These are phyloP conservation scores for Drosophila crucigera DNA, from an alignment of 2,888 invertebrate species.

Conservation along the genomic window DNA sequence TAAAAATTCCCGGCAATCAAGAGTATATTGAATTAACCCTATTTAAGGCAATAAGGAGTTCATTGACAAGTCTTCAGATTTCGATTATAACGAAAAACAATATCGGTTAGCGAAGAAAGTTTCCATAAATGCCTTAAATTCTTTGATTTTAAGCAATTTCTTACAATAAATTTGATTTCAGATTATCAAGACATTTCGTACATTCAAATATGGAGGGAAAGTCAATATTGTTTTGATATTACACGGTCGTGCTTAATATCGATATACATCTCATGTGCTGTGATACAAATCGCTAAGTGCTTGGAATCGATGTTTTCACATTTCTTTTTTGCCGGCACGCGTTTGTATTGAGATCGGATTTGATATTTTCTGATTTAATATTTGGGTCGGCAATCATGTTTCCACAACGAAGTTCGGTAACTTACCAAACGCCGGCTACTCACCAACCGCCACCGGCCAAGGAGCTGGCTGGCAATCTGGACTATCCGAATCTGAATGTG, in stretches of 20 bases:
- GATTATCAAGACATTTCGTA: background rate
- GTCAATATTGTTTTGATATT: background rate
- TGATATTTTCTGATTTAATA: background rate
- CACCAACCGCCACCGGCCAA: conserved; percentile 81
- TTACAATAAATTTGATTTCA: background rate
- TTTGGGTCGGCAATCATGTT: conserved; percentile 64
- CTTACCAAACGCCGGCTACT: conserved; percentile 74
- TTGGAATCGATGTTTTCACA: background rate
- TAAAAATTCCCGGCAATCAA: background rate
- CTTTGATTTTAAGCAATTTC: background rate
- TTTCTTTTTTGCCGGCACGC: conserved; percentile 27
- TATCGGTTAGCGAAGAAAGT: background rate
- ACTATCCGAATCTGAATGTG: conserved; percentile 85
- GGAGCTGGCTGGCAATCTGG: conserved; percentile 73
- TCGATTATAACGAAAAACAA: background rate
- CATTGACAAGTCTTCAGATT: too few relatives aligned
- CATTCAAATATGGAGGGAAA: background rate
- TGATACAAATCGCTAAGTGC: background rate
- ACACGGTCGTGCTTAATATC: background rate
- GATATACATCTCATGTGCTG: background rate
- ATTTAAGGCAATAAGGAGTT: background rate
- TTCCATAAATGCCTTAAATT: background rate
- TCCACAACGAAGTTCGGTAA: conserved; percentile 70
- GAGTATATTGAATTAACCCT: background rate
- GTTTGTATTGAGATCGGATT: background rate